Evolutionary conservation across 2,113 vertebrate genomes (phyloP), one percentile per base, ranked within the genome.

Genomic region (Petrocephalus microphthalmus): DNA sequence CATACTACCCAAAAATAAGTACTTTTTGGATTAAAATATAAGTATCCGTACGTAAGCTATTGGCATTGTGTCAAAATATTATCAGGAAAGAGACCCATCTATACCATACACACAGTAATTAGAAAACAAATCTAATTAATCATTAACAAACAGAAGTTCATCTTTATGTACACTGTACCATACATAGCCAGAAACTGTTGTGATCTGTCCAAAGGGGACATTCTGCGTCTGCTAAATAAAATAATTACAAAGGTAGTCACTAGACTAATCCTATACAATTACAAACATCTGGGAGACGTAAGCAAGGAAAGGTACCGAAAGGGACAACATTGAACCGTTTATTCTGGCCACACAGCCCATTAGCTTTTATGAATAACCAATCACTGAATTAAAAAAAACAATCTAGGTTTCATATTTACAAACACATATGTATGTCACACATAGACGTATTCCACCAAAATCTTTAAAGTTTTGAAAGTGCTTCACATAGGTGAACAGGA

Each of bases 151-250:
- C 56, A 85, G 29, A n/a, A 20, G 11, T 33, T 42, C 15, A 10
- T 17, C 29, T 71, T 42, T 71, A 54, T 86, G 57, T 25, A 53
- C 33, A 78, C 56, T 81, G 88, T 86, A 89, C 88, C 84, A 87
- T 57, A 71, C 25, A 67, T 87, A 64, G 85, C 84, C 85, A 57
- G 33, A 87, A 82, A 87, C n/a, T 53, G 22, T n/a, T 22, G 71
- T 56, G 8, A 53, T 37, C 51, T 53, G 5, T 25, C 49, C 25
- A 37, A 25, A 52, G 37, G 29, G 78, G 78, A 82, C 45, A 22
- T 82, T 82, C 78, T 82, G 78, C 81, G 49, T 33, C 8, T 29
- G 2, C 25, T 71, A 17, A 37, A 37, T 74, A 15, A 74, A 29
- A 74, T 17, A 74, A 74, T 37, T 74, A 11, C 37, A 7, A 37